phyloP scores from a whole-genome alignment of 1,140 invertebrate genomes.

The Penaeus indicus region DNA sequence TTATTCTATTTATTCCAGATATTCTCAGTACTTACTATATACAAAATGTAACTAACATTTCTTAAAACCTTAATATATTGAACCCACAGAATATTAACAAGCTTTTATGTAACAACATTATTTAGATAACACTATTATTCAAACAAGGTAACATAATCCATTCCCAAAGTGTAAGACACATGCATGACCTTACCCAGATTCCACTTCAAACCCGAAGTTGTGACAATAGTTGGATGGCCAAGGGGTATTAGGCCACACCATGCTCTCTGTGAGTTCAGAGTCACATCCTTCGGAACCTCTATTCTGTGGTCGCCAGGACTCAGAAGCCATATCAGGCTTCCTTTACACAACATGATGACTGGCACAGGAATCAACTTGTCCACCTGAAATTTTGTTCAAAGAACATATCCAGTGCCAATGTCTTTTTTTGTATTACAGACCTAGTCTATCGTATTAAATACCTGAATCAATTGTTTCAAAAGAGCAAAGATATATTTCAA shows the following conservation, averaged over 20 bases:
- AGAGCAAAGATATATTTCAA: no score
- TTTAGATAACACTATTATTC: no score
- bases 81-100: no score
- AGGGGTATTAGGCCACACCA: constrained; percentile 53
- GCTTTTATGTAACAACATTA: no score
- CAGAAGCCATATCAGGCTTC: constrained; percentile 44
- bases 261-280: not conserved
- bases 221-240: constrained; percentile 43
- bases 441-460: not conserved
- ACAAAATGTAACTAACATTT: no score
- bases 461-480: no score
- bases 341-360: constrained; percentile 29
- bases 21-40: no score
- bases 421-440: not conserved
- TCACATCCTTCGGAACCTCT: constrained; percentile 14
- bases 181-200: constrained; percentile 30
- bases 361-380: not conserved
- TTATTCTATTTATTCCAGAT: no score
- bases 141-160: no score
- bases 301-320: constrained; percentile 28
- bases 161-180: no score
- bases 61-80: not conserved
- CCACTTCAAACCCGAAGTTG: constrained; percentile 50
- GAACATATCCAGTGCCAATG: no score
- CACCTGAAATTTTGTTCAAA: constrained; percentile 5